phyloP scores from a whole-genome alignment of 2,113 vertebrate genomes.

The Dipodomys ordii region DNA sequence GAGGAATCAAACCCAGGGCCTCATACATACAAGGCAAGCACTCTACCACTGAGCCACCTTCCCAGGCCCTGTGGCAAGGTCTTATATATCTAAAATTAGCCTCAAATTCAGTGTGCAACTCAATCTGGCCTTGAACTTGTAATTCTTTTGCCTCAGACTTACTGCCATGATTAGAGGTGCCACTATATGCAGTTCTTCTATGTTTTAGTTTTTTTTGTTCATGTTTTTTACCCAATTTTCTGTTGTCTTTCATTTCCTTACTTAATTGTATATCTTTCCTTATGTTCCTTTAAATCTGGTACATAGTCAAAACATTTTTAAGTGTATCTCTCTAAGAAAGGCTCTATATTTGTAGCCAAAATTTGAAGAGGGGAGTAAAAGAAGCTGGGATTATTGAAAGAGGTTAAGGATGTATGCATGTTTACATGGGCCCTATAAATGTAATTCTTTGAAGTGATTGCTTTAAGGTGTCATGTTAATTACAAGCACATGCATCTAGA shows the following conservation, averaged over 20 bases:
- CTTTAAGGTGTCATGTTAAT: not conserved
- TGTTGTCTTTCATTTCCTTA: slow-evolving; percentile 37
- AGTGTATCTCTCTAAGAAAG: not conserved
- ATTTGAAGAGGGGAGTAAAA: not conserved
- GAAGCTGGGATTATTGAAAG: not conserved
- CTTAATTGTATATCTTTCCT: slow-evolving; percentile 20
- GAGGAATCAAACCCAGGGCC: no score
- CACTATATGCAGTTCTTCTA: not conserved
- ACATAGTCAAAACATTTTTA: not conserved
- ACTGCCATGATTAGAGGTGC: no score
- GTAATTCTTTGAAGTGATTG: slow-evolving; percentile 16
- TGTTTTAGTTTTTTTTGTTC: not conserved
- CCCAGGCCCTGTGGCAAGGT: no score
- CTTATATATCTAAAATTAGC: no score
- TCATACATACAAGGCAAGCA: no score
- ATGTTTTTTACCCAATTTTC: not conserved
- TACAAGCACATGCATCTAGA: not conserved
- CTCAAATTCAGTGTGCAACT: no score
- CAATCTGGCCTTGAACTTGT: no score
- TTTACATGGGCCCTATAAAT: not conserved
- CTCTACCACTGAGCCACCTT: no score
- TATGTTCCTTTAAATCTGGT: slow-evolving; percentile 32
- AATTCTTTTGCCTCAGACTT: no score
- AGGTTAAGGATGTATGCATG: no score
- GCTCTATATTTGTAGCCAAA: not conserved